A percentile compares a stretch with the other conserved stretches of the same genome.
Evolutionary conservation across 2,888 invertebrate genomes (phyloP).

Genomic region (Zaprionus bogoriensis): DNA sequence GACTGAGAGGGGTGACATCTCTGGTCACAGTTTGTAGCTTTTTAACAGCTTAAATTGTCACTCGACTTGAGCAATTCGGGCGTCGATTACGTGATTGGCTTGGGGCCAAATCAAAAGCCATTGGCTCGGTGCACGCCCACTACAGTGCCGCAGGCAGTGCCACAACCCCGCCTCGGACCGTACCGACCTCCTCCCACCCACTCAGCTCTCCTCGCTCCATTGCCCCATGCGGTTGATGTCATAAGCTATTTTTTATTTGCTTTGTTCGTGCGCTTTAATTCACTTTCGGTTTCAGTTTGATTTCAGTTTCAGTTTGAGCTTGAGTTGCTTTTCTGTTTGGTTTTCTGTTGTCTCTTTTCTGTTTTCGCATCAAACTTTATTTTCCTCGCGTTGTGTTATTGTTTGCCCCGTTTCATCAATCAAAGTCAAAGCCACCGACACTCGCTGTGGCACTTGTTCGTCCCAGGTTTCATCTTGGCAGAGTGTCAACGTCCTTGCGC

Average conservation of each 20-base stretch:
- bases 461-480: slow-evolving; percentile 30
- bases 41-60: slow-evolving; percentile 40
- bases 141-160: slow-evolving; percentile 16
- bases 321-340: background rate
- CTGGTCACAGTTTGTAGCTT: slow-evolving; percentile 14
- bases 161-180: background rate
- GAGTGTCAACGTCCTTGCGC: slow-evolving; percentile 52
- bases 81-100: slow-evolving; percentile 32
- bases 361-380: slow-evolving; percentile 23
- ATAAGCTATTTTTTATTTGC: slow-evolving; percentile 58
- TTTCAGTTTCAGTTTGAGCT: slow-evolving; percentile 1
- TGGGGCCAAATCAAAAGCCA: slow-evolving; percentile 35
- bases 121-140: slow-evolving; percentile 34
- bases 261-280: slow-evolving; percentile 55
- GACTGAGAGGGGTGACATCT: slow-evolving; percentile 31
- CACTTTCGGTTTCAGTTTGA: slow-evolving; percentile 56
- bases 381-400: slow-evolving; percentile 35
- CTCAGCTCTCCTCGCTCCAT: slow-evolving; percentile 17
- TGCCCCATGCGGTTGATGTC: slow-evolving; percentile 55
- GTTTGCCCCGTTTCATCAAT: slow-evolving; percentile 58
- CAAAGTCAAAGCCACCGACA: slow-evolving; percentile 47
- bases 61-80: slow-evolving; percentile 25
- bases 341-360: slow-evolving; percentile 1
- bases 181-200: background rate
- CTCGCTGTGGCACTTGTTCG: slow-evolving; percentile 29